A percentile compares a stretch with the other conserved stretches of the same genome.
phyloP scores from a whole-genome alignment of 2,113 vertebrate species.

The Sander vitreus region DNA sequence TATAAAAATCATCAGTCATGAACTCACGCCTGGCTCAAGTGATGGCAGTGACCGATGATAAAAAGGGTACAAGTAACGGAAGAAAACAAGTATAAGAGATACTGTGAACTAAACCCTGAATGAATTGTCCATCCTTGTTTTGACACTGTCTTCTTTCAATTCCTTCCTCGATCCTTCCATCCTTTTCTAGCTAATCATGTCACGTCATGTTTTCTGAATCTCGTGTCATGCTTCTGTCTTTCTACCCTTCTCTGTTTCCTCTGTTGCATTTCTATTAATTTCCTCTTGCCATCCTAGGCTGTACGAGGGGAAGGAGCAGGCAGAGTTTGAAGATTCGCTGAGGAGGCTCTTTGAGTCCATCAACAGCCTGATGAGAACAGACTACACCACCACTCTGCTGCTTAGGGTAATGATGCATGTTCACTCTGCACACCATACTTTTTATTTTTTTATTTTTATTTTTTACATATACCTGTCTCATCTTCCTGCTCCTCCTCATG shows the following conservation, averaged over 20 bases:
- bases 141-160: not conserved
- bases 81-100: not conserved
- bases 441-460: not conserved
- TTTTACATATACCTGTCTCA: not conserved
- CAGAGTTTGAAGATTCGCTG: slow-evolving; percentile 96
- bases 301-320: slow-evolving; percentile 96
- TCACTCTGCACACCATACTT: not conserved
- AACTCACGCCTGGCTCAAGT: not conserved
- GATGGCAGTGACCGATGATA: not conserved
- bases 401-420: slow-evolving; percentile 85
- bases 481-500: slow-evolving; percentile 4
- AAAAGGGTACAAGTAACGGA: not conserved
- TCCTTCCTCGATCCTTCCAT: not conserved
- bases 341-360: slow-evolving; percentile 96
- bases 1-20: too few species aligned
- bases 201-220: not conserved
- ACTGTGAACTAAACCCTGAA: not conserved
- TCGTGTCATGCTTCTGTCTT: not conserved
- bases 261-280: slow-evolving; percentile 21
- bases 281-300: slow-evolving; percentile 80
- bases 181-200: slow-evolving; percentile 2
- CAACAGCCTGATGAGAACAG: slow-evolving; percentile 95
- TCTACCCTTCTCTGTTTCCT: not conserved
- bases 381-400: slow-evolving; percentile 90
- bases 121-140: not conserved